A percentile compares a stretch with the other conserved stretches of the same genome.
phyloP scores from a whole-genome alignment of 2,888 invertebrate species.

The Pollenia labialis region DNA sequence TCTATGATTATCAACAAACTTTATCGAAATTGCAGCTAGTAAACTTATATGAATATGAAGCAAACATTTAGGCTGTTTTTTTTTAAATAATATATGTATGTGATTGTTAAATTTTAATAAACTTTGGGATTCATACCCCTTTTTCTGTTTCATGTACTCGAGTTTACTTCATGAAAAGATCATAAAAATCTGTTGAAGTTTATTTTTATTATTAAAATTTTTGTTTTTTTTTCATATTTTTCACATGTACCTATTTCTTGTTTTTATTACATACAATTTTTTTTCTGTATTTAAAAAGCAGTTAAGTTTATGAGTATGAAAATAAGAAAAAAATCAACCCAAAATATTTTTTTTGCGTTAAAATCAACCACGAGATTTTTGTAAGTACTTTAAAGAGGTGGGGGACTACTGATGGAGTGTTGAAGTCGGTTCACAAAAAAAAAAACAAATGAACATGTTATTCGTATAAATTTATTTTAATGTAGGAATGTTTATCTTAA shows the following conservation, averaged over 20 bases:
- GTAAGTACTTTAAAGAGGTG: background rate
- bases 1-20: constrained; percentile 2
- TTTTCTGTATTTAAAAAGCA: constrained; percentile 57
- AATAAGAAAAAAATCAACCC: constrained; percentile 41
- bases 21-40: background rate
- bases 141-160: background rate
- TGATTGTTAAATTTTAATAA: constrained; percentile 1
- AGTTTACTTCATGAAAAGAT: constrained; percentile 23
- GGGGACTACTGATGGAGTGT: background rate
- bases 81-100: background rate
- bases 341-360: constrained; percentile 9
- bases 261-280: constrained; percentile 22
- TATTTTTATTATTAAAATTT: constrained; percentile 29
- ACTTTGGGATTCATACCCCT: background rate
- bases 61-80: background rate
- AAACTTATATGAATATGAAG: background rate
- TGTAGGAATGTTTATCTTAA: constrained; percentile 22
- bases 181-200: constrained; percentile 39
- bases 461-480: background rate
- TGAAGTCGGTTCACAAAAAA: background rate
- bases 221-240: background rate
- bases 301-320: constrained; percentile 43
- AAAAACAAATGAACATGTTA: constrained; percentile 8
- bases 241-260: constrained; percentile 2
- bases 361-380: constrained; percentile 43